These are phyloP conservation scores for Dicyrtoma fusca DNA, from an alignment of 2,888 invertebrate species.

Conservation along the genomic window DNA sequence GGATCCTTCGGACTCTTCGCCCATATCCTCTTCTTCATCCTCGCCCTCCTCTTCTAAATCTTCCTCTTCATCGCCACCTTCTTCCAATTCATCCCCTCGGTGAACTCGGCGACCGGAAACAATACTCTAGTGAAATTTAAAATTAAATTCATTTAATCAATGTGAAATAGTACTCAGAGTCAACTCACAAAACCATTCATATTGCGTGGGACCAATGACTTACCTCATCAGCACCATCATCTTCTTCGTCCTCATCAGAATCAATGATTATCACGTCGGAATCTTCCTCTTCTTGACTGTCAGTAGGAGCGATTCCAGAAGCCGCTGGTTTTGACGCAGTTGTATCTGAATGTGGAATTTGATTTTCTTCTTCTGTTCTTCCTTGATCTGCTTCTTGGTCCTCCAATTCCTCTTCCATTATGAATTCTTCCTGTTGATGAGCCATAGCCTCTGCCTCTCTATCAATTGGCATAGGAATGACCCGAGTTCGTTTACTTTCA, in stretches of 20 bases:
- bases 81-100: slow-evolving; percentile 58
- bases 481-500: slow-evolving; percentile 47
- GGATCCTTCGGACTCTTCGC: slow-evolving; percentile 46
- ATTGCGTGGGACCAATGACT: too few relatives aligned
- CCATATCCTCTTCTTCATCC: slow-evolving; percentile 48
- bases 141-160: background rate
- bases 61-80: slow-evolving; percentile 59
- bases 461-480: slow-evolving; percentile 43
- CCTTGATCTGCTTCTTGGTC: slow-evolving; percentile 50
- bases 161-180: background rate
- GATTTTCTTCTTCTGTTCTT: slow-evolving; percentile 44
- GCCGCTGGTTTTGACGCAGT: slow-evolving; percentile 32
- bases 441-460: slow-evolving; percentile 53
- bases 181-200: background rate
- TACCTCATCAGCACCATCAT: slow-evolving; percentile 27
- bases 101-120: slow-evolving; percentile 9
- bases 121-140: background rate
- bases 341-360: slow-evolving; percentile 48
- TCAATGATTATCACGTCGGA: slow-evolving; percentile 54
- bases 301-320: slow-evolving; percentile 26
- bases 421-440: slow-evolving; percentile 51
- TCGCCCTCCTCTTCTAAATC: slow-evolving; percentile 30
- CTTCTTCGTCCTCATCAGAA: slow-evolving; percentile 51
- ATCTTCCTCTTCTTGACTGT: slow-evolving; percentile 50
- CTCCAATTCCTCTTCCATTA: slow-evolving; percentile 31